Base-by-base conservation (phyloP, 2,888 invertebrate genomes). In the Punctoribates punctum region DNA sequence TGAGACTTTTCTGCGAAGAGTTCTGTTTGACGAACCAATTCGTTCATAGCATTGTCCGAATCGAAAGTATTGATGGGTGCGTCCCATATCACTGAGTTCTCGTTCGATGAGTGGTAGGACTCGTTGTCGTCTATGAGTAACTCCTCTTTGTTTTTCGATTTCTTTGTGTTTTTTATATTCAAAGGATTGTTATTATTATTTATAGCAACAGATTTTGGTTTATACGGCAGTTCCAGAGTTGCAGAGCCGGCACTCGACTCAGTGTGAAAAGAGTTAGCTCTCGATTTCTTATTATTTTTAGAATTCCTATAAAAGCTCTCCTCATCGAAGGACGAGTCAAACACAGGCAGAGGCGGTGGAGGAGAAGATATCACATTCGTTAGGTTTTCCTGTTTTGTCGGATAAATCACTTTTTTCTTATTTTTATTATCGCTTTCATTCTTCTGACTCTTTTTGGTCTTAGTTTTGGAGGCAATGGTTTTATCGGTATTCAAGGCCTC, bases 31-130 rank as follows among this genome's bases (percentile, higher is more conserved):
- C 72, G 48, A 6, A 77, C 75, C 27, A 77, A 51, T 20, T 74
- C 48, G 46, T 75, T 77, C 77, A 77, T 77, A 51, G 77, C 75
- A 11, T 29, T 29, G 48, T 77, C 75, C 25, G 29, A 60, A 60
- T 77, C 77, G 25, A 77, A 77, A 8, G 20, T 72, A 48, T 70
- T 77, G 73, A 77, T 77, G 8, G 77, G 77, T 46, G 75, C 70
- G 57, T 77, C 77, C 77, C 77, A 77, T 54, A 77, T 75, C 17
- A 73, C 57, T 20, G 73, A 54, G 27, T 60, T 57, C 20, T 65
- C 51, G 23, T 54, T 60, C 13, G 46, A 60, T 9, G 57, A 62
- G 67, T 75, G 34, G 17, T 54, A 34, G 1, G 46, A 73, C 17
- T 77, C 73, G 48, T 42, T 72, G 42, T 67, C 48, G n/a, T 51